Base-by-base conservation (phyloP, 2,797 vertebrate species). In the Sebastes steindachneri region DNA sequence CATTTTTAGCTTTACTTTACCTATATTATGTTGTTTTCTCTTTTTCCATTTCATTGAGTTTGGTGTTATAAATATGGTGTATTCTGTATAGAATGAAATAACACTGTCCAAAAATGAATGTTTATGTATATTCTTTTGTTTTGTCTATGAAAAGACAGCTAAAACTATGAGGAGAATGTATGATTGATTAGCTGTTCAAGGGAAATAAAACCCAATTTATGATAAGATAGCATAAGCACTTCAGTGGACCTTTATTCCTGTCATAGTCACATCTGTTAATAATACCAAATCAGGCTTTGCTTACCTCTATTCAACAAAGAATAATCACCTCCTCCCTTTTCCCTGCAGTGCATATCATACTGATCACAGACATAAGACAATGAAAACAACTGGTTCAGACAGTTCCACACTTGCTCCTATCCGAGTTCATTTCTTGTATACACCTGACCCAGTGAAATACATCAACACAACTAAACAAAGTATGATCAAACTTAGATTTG, bases 401-500 rank as follows among this genome's bases (percentile, higher is more conserved):
- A 91, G 69, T n/a, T 66, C 69, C 79, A 83, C 79, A 84, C 80
- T 75, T 77, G 55, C 82, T 80, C 35, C 80, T 19, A 53, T 91
- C 83, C 1, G 45, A 88, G 84, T 85, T 89, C 54, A 83, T 88
- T 88, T 89, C 91, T 88, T 33, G 51, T 83, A 77, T 82, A 86
- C 87, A 90, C 87, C 82, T 91, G 91, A 93, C 93, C 94, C 84
- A 68, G 68, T 71, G 70, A 87, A 91, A 87, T 15, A 57, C 77
- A 88, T 82, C 88, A 88, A 72, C 88, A 80, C 85, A 83, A 86
- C 79, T 77, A 89, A 93, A 85, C 86, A 87, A 86, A 88, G 84
- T 75, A 21, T 86, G 89, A 91, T 90, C 92, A 94, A 93, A 92
- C 87, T 86, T 74, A 78, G 86, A 83, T 79, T 85, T 82, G 82